Percentiles rank a stretch among this genome's conserved stretches.
These are phyloP conservation scores for Apis laboriosa DNA, from an alignment of 1,140 invertebrate species.

Conservation along the genomic window DNA sequence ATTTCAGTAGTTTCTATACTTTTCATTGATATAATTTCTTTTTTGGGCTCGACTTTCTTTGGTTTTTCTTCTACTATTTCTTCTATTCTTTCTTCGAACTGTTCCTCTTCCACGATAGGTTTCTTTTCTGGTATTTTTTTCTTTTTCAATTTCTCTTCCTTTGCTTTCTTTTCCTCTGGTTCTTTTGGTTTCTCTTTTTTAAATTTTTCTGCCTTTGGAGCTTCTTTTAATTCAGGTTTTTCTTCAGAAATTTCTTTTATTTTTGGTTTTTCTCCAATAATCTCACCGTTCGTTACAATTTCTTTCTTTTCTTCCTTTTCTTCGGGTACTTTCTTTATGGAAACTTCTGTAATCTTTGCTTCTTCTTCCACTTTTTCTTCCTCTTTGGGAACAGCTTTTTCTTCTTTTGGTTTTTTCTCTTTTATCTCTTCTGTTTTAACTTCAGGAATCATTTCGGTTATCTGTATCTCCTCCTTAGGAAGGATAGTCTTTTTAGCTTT, in stretches of 20 bases:
- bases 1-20: conserved; percentile 49
- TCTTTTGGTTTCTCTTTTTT: conserved; percentile 70
- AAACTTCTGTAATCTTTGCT: conserved; percentile 52
- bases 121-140: conserved; percentile 54
- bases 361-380: conserved; percentile 56
- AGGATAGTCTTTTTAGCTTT: conserved; percentile 46
- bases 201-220: conserved; percentile 45
- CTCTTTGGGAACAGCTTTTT: conserved; percentile 47
- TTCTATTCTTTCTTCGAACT: conserved; percentile 69
- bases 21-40: conserved; percentile 50
- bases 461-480: conserved; percentile 53
- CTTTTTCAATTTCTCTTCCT: conserved; percentile 52
- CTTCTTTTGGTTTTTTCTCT: conserved; percentile 38
- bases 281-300: conserved; percentile 28
- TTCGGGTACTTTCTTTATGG: conserved; percentile 48
- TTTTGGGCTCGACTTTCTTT: conserved; percentile 73
- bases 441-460: conserved; percentile 51
- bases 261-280: conserved; percentile 57
- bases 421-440: conserved; percentile 34
- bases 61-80: conserved; percentile 75
- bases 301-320: conserved; percentile 23
- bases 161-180: conserved; percentile 40
- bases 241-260: conserved; percentile 42
- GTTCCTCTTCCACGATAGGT: conserved; percentile 54
- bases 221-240: conserved; percentile 72